These are phyloP conservation scores for Acleris holmiana DNA, from an alignment of 2,888 invertebrate species.

Conservation along the genomic window DNA sequence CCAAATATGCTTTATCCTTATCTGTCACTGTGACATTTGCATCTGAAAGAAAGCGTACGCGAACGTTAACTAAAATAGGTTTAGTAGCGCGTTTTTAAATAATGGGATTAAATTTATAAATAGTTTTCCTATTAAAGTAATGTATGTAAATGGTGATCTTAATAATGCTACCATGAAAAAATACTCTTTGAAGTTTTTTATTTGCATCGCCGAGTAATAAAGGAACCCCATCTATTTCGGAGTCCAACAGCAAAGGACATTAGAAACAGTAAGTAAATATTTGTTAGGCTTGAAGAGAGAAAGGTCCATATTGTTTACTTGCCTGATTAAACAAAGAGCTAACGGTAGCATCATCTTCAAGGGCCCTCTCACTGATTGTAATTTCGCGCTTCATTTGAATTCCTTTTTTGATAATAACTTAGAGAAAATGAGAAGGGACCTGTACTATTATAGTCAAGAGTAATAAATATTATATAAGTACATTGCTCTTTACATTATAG, in stretches of 20 bases:
- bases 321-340: slow-evolving; percentile 41
- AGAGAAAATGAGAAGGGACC: slow-evolving; percentile 18
- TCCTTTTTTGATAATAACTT: slow-evolving; percentile 29
- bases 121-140: no score
- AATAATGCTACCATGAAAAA: not conserved
- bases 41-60: no score
- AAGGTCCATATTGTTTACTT: slow-evolving; percentile 40
- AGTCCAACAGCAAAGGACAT: slow-evolving; percentile 22
- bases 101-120: no score
- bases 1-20: no score
- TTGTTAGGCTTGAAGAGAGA: slow-evolving; percentile 34
- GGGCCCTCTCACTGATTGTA: slow-evolving; percentile 36
- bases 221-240: slow-evolving; percentile 21
- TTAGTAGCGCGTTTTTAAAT: no score
- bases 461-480: no score
- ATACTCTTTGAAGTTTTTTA: not conserved
- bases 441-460: no score
- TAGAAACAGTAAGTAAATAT: slow-evolving; percentile 35
- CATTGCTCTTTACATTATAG: no score
- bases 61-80: no score
- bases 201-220: not conserved
- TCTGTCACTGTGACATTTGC: no score
- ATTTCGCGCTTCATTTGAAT: slow-evolving; percentile 39
- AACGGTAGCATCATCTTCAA: slow-evolving; percentile 36
- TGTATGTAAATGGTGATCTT: not conserved